A percentile compares a stretch with the other conserved stretches of the same genome.
These are phyloP conservation scores for Brotula barbata DNA, from an alignment of 2,797 vertebrate species.

Conservation along the genomic window DNA sequence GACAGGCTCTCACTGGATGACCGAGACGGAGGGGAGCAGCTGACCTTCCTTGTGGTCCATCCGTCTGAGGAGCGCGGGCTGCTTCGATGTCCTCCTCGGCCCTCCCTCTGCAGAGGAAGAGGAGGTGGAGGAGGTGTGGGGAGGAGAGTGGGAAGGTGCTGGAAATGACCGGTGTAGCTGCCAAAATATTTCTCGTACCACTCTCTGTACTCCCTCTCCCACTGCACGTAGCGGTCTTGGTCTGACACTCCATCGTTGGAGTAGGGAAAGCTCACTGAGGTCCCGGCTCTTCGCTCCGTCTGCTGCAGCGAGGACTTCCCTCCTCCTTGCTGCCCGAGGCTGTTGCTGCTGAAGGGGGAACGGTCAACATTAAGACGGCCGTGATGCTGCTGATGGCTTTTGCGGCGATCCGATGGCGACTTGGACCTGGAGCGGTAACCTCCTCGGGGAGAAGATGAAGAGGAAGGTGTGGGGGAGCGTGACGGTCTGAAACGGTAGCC, in stretches of 20 bases:
- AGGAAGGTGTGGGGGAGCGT: constrained; percentile 86
- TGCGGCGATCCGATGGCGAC: constrained; percentile 82
- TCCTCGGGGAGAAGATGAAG: constrained; percentile 73
- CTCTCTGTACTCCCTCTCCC: constrained; percentile 91
- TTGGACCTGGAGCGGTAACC: constrained; percentile 82
- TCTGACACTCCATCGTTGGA: constrained; percentile 54
- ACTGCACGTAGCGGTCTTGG: constrained; percentile 86
- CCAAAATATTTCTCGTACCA: constrained; percentile 95
- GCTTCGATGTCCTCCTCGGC: neutral
- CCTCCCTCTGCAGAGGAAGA: constrained; percentile 63
- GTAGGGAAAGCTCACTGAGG: constrained; percentile 1
- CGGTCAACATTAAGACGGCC: too few relatives aligned
- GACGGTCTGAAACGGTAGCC: constrained; percentile 90
- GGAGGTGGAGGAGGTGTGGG: constrained; percentile 68
- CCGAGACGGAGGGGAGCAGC: constrained; percentile 58
- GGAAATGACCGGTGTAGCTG: constrained; percentile 81
- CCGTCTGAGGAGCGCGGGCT: constrained; percentile 71
- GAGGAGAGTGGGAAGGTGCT: constrained; percentile 76
- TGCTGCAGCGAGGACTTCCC: constrained; percentile 54
- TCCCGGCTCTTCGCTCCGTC: constrained; percentile 56
- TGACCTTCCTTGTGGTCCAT: constrained; percentile 61
- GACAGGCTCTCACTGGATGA: constrained; percentile 64
- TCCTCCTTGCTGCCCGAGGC: constrained; percentile 63
- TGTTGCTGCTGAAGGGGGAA: constrained; percentile 72
- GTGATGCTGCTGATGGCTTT: constrained; percentile 67